Evolutionary conservation across 2,797 vertebrate species (phyloP), one percentile per base, ranked within the genome.

Genomic region (Syngnathus rostellatus): DNA sequence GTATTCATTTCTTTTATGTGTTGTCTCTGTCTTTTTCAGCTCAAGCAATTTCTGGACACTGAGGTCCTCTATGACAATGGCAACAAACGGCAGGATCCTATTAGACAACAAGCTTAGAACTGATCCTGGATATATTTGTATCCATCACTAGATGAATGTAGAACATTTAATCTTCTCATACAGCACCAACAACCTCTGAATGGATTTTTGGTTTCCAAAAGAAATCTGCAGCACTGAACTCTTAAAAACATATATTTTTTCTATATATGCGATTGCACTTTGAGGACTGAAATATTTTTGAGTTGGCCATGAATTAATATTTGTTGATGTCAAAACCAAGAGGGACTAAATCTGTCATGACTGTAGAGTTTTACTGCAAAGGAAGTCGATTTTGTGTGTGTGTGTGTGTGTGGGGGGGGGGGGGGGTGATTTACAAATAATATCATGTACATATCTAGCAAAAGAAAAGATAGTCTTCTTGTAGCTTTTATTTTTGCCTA

Each of bases 401-500:
- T 43, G 25, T 31, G 25, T 31, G 25, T 31, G 31, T 2, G 31
- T 1, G 41, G 11, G 43, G 43, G 45, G 5, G 45, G 14, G 14
- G 14, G 16, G 45, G 45, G 45, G 0, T 46, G 45, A 46, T 90
- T 91, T 92, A 90, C 89, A 89, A 92, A 87, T 92, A 84, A 76
- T 87, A 71, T 85, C 83, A 83, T 84, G 92, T 93, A 87, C 89
- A 81, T 93, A 93, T 88, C 84, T 63, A 31, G 50, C 23, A 72
- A 76, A 75, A 76, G 89, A 92, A 79, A 92, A 95, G 94, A 94
- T 94, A 92, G 91, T 84, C 90, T 92, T 82, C 86, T 90, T 89
- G 90, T 86, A 86, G 93, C 91, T 94, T 91, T 93, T 93, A 94
- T 94, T 96, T 90, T 95, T 94, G 93, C 83, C 81, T 84, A 84